Base-by-base conservation (phyloP, 2,797 vertebrate genomes). In the Nyctibius grandis region DNA sequence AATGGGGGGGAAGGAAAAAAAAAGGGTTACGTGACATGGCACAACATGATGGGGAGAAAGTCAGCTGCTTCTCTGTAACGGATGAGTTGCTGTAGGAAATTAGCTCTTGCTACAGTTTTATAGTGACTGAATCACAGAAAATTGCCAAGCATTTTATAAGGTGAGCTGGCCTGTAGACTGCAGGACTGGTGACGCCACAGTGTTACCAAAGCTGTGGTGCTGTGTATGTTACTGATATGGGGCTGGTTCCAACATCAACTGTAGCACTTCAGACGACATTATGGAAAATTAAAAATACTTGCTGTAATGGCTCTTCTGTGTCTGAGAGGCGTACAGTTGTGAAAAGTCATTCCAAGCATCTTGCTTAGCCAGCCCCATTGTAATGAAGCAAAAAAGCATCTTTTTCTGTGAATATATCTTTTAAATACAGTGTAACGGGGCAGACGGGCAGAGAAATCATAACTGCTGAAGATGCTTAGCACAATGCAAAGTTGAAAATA, bases 21-120 rank as follows among this genome's bases (percentile, higher is more conserved):
- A 95, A 91, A 89, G n/a, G 22, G 81, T 96, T 96, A 87, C 3
- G 1, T 94, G 95, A 97, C 75, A 80, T 6, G 33, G 83, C 34
- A 92, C 77, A 96, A 95, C 28, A 38, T 12, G 16, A 90, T 22
- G 45, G 31, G 42, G 47, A 91, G 38, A 95, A 85, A 93, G 29
- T 70, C 83, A 88, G 36, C 48, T 72, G 31, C 60, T 96, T 93
- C 83, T 85, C 75, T 53, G 51, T 74, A 95, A 91, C 47, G 91
- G 61, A 91, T 70, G 67, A 88, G 36, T 40, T 92, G 69, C 47
- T 94, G 56, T 87, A 89, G 85, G 65, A 97, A 97, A 97, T 94
- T 84, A 96, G 67, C 59, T 95, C 54, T 95, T 15, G 9, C 44
- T 86, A 79, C 23, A 88, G 67, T 75, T 94, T 93, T 70, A 85